A percentile compares a stretch with the other conserved stretches of the same genome.
phyloP scores from a whole-genome alignment of 2,113 vertebrate genomes.

The Mystacornis crossleyi region DNA sequence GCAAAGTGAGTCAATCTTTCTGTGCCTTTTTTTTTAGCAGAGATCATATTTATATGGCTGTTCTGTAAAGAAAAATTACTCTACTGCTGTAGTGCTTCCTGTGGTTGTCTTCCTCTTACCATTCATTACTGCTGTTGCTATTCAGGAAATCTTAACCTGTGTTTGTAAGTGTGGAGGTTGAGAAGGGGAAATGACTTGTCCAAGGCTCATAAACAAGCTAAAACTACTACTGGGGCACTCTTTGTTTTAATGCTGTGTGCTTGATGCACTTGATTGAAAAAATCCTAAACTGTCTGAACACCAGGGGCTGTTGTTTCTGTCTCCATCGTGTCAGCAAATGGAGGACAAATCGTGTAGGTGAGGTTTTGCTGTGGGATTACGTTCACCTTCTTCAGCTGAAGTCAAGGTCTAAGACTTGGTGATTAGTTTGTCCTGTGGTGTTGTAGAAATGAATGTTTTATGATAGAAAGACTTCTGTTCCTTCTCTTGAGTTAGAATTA shows the following conservation, averaged over 20 bases:
- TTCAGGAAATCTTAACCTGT: background rate
- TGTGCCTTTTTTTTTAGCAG: background rate
- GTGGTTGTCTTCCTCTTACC: background rate
- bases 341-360: accelerated
- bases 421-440: background rate
- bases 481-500: background rate
- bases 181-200: background rate
- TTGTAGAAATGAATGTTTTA: background rate
- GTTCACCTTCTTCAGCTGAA: background rate
- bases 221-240: background rate
- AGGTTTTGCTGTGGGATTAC: background rate
- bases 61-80: background rate
- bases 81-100: background rate
- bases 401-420: background rate
- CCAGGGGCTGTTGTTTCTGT: background rate
- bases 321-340: background rate
- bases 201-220: background rate
- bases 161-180: background rate
- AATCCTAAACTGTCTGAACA: background rate
- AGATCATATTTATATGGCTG: background rate
- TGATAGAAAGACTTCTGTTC: background rate
- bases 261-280: background rate
- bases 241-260: background rate
- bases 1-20: background rate
- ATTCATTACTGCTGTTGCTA: background rate